Base-by-base conservation (phyloP, 2,888 invertebrate genomes). In the Orchestes rusci region DNA sequence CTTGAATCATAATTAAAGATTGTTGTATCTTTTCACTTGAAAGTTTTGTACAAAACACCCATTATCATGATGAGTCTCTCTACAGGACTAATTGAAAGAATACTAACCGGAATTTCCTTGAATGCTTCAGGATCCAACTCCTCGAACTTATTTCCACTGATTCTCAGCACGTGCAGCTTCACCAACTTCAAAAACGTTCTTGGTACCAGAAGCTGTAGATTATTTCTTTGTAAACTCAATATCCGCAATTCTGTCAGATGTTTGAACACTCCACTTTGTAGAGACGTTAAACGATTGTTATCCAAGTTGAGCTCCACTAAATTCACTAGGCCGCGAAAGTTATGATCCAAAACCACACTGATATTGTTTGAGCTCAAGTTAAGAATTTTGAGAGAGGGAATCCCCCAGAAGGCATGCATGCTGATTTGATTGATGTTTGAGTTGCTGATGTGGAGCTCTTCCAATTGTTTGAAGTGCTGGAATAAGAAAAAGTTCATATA, bases 371-470 rank as follows among this genome's bases (percentile, higher is more conserved):
- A 68, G 2, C 82, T 79, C 37, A 89, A 71, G 66, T 88, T 82
- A 55, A 84, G 68, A n/a, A 70, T 53, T 52, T 68, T 66, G 19
- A 76, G 62, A 4, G 67, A 66, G 3, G 71, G 79, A 2, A 86
- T 77, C 3, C 87, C 87, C 86, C 86, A 88, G 63, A 89, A 86
- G 1, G 85, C 80, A 59, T 84, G 81, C 56, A 80, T 77, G 2
- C 86, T 86, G 48, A 89, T 84, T 17, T 83, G 81, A 13, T 84
- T 83, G 20, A 89, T 67, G 59, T 81, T 81, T 1, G 86, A 86
- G 54, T 78, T 75, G 23, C 76, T 76, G 34, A 87, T 83, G 59
- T 79, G 79, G 8, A 89, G 68, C 67, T 84, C 82, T 64, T 82
- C 77, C 30, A 89, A 72, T 44, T 65, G 65, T 43, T 69, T 65